These are phyloP conservation scores for Scolopax mira DNA, from an alignment of 2,113 vertebrate species.

Conservation along the genomic window DNA sequence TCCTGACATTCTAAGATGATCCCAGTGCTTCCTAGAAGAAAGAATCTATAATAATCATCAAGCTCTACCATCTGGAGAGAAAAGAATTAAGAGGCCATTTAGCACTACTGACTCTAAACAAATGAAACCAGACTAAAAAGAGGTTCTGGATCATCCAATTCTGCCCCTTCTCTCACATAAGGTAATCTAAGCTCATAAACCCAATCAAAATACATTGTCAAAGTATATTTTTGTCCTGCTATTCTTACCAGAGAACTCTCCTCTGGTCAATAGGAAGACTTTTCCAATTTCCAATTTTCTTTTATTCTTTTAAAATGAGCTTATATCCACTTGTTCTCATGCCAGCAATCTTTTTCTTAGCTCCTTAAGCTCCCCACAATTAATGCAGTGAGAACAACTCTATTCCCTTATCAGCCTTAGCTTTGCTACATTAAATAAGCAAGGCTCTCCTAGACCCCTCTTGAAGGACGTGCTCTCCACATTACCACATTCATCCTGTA, in stretches of 20 bases:
- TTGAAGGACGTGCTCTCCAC: background rate
- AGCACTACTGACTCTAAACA: background rate
- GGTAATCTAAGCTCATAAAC: background rate
- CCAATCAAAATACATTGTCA: background rate
- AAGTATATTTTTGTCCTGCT: background rate
- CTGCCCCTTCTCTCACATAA: background rate
- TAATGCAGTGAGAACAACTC: background rate
- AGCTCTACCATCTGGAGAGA: background rate
- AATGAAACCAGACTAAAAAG: background rate
- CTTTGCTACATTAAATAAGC: background rate
- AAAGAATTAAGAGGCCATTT: background rate
- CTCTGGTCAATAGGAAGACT: fast-evolving
- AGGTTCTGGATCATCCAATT: background rate
- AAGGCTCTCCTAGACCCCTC: background rate
- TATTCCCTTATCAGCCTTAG: background rate
- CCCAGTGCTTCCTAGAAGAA: background rate
- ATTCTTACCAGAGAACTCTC: background rate
- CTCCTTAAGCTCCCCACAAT: background rate
- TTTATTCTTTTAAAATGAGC: background rate
- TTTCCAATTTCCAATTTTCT: background rate
- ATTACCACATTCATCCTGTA: background rate
- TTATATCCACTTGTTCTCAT: background rate
- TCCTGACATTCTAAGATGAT: fast-evolving
- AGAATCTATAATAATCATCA: background rate
- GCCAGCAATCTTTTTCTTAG: background rate